Percentiles rank a stretch among this genome's conserved stretches.
phyloP scores from a whole-genome alignment of 2,113 vertebrate species.

The Perca schrenkii region DNA sequence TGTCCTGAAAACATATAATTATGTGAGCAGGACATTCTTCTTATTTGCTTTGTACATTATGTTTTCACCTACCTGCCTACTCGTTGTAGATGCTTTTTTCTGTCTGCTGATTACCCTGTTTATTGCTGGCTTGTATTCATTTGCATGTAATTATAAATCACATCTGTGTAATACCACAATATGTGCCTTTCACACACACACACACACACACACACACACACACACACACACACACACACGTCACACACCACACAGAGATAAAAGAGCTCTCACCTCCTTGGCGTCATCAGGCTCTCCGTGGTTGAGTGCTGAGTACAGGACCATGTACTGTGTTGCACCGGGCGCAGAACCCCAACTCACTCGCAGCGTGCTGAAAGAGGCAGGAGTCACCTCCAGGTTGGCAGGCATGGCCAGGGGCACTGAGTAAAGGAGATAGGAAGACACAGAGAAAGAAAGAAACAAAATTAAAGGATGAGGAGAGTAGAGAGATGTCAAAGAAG shows the following conservation, averaged over 20 bases:
- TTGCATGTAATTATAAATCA: no score
- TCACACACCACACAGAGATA: slow-evolving; percentile 12
- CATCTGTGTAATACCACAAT: not conserved
- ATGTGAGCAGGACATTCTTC: not conserved
- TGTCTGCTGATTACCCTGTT: not conserved
- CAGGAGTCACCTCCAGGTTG: slow-evolving; percentile 84
- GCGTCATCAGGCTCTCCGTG: slow-evolving; percentile 85
- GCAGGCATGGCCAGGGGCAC: slow-evolving; percentile 86
- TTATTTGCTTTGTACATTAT: not conserved
- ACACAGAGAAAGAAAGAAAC: not conserved
- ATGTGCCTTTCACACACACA: not conserved
- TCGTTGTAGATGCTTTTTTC: not conserved
- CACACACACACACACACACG: not conserved
- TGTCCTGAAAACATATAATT: not conserved
- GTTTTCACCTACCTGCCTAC: not conserved
- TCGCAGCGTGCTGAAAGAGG: slow-evolving; percentile 85
- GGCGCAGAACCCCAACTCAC: slow-evolving; percentile 87
- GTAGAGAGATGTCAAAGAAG: not conserved
- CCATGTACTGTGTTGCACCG: slow-evolving; percentile 90
- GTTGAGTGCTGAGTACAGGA: slow-evolving; percentile 86
- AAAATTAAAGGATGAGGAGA: not conserved
- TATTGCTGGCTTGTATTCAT: not conserved
- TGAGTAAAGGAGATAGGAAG: slow-evolving; percentile 52
- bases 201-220: no score
- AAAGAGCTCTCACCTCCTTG: slow-evolving; percentile 78